Percentiles rank a stretch among this genome's conserved stretches.
These are phyloP conservation scores for Diadophis punctatus DNA, from an alignment of 2,113 vertebrate genomes.

Conservation along the genomic window DNA sequence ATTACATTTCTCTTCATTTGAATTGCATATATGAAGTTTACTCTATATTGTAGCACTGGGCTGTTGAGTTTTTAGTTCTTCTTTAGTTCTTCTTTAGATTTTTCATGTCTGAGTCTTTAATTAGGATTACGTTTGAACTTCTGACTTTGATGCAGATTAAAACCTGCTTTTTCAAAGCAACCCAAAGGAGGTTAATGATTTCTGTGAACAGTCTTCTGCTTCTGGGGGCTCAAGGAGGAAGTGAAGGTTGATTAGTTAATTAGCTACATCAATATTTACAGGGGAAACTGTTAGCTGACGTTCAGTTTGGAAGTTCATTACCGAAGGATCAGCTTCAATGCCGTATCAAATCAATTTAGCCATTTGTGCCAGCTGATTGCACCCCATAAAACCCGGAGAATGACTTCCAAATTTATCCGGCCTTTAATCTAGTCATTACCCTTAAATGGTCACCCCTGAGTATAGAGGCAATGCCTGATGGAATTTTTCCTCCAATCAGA, in stretches of 20 bases:
- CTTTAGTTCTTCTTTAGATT: constrained; percentile 11
- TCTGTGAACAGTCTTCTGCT: constrained; percentile 28
- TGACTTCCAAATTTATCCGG: neutral
- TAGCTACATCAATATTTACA: constrained; percentile 45
- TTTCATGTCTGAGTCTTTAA: constrained; percentile 49
- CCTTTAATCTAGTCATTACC: neutral
- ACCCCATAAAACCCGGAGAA: constrained; percentile 12
- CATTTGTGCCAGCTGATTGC: constrained; percentile 25
- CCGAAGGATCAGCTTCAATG: constrained; percentile 15
- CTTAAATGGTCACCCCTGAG: neutral
- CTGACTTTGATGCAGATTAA: constrained; percentile 33
- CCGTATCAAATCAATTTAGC: constrained; percentile 22
- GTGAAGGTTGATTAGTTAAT: constrained; percentile 44
- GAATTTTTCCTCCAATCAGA: neutral
- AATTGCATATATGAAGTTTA: neutral
- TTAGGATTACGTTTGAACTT: constrained; percentile 45
- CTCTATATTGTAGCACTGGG: neutral
- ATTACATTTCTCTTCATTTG: neutral
- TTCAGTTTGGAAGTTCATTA: constrained; percentile 28
- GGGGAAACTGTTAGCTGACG: constrained; percentile 36
- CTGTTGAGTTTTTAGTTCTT: neutral
- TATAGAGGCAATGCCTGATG: neutral
- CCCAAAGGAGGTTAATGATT: constrained; percentile 29
- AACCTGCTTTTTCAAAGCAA: neutral
- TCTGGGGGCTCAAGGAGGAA: constrained; percentile 38